Conservation (phyloP, 2,113 vertebrate species). For the Tonatia bakeri region DNA sequence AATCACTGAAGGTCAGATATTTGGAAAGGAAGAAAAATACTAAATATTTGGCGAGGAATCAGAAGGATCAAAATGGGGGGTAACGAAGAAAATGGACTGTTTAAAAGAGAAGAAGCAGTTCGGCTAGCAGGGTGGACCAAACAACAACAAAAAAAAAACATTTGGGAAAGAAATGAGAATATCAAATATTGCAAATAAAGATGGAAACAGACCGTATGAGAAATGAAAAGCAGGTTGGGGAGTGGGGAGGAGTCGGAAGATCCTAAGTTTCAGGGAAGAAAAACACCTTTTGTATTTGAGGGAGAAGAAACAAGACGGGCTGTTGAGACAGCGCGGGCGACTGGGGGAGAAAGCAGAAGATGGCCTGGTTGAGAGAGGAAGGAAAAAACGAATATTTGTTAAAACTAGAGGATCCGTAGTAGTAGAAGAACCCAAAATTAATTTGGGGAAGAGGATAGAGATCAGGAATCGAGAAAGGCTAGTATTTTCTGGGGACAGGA, state of each 20-base stretch:
- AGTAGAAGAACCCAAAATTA: not conserved
- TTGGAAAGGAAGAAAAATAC: not conserved
- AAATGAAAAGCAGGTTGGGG: not conserved
- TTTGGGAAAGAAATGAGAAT: slow-evolving; percentile 16
- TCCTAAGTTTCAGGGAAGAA: not conserved
- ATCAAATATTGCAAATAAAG: slow-evolving; percentile 8
- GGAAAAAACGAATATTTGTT: slow-evolving; percentile 35
- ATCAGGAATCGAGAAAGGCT: not conserved
- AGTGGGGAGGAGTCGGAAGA: not conserved
- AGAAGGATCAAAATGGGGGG: not conserved
- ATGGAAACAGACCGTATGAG: not conserved
- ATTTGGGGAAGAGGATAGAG: not conserved
- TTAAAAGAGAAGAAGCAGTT: slow-evolving; percentile 6
- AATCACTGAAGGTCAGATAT: slow-evolving; percentile 2
- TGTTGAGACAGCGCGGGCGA: not conserved
- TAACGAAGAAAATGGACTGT: not conserved
- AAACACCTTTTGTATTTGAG: not conserved
- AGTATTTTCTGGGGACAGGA: not conserved
- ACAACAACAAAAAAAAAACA: slow-evolving; percentile 46
- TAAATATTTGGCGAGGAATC: slow-evolving; percentile 30
- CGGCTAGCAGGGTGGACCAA: not conserved
- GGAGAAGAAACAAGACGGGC: not conserved
- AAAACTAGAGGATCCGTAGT: not conserved
- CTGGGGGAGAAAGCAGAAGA: not conserved
- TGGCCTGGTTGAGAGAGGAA: not conserved